phyloP scores from a whole-genome alignment of 1,140 invertebrate genomes.

The Zaprionus davidi region DNA sequence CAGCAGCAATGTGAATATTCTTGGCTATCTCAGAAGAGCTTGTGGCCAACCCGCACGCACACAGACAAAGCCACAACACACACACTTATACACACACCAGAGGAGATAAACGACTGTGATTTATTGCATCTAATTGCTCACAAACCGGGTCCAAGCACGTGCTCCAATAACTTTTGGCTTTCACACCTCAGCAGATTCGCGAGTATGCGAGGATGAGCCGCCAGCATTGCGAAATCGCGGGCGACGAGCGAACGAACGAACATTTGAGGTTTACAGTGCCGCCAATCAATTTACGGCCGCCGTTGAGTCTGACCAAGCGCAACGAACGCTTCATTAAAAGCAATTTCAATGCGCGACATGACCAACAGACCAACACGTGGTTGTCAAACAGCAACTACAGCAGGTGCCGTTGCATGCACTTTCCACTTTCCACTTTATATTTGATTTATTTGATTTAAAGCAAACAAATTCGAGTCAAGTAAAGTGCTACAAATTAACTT shows the following conservation, averaged over 20 bases:
- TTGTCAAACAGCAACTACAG: slow-evolving; percentile 26
- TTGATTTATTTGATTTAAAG: slow-evolving; percentile 27
- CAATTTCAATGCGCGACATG: slow-evolving; percentile 55
- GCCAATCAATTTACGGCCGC: slow-evolving; percentile 68
- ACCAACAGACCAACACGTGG: slow-evolving; percentile 22
- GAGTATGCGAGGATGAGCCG: slow-evolving; percentile 29
- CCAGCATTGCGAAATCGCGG: neutral
- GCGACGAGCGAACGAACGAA: slow-evolving; percentile 16
- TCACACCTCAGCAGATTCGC: slow-evolving; percentile 69
- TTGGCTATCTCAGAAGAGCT: slow-evolving; percentile 34
- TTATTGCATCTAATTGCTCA: slow-evolving; percentile 78
- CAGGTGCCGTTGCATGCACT: slow-evolving; percentile 17
- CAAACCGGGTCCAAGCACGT: slow-evolving; percentile 57
- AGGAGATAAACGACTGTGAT: slow-evolving; percentile 67
- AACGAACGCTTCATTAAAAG: slow-evolving; percentile 65
- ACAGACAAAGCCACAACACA: neutral
- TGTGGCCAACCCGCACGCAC: slow-evolving; percentile 23
- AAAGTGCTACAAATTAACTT: slow-evolving; percentile 16
- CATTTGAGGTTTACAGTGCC: slow-evolving; percentile 53
- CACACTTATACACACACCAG: slow-evolving; percentile 8
- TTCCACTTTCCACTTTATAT: slow-evolving; percentile 12
- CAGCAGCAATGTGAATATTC: slow-evolving; percentile 37
- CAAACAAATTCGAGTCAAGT: neutral
- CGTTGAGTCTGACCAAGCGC: slow-evolving; percentile 23
- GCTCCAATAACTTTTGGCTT: slow-evolving; percentile 72